Evolutionary conservation across 2,113 vertebrate genomes (phyloP), one percentile per base, ranked within the genome.

Genomic region (Cryptoleucopteryx plumbea): DNA sequence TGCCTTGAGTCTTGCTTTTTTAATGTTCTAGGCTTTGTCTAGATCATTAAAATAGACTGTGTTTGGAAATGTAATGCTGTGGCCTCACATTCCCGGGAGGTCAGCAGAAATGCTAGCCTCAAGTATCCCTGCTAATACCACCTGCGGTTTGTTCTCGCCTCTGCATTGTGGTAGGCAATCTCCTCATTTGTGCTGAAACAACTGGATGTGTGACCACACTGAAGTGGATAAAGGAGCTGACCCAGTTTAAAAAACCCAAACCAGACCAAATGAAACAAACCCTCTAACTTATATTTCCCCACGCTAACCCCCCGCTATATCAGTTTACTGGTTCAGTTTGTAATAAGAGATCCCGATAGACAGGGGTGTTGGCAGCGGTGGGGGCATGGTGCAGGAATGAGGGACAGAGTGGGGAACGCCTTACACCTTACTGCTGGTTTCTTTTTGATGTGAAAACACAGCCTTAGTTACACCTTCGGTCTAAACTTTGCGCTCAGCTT

Each of bases 101-200:
- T 96, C 94, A 92, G 84, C 90, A 91, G 93, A 94, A 97, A 94
- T 4, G 6, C 70, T 86, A 72, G 74, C 71, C 90, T 73, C 53
- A 80, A 36, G 48, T 88, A 61, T 88, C 66, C 45, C 59, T 55
- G 82, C 87, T 93, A 82, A 66, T 58, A 62, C 84, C 85, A 85
- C 92, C 93, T 92, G 93, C 0, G 26, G 90, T 92, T 93, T 94
- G 82, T 85, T 95, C 90, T 93, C 6, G 1, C 90, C 84, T 93
- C 92, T 77, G 74, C 82, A 11, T 82, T 93, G 87, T 94, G 82
- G 82, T n/a, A 40, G 87, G 79, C 11, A 17, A 42, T 82, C 86
- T 87, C 77, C 63, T 67, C 3, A 0, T 72, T 75, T 77, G 43
- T 93, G 78, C 81, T 94, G 89, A 87, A 85, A 72, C 61, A 90